phyloP scores from a whole-genome alignment of 2,113 vertebrate species.

The Lipophrys pholis region DNA sequence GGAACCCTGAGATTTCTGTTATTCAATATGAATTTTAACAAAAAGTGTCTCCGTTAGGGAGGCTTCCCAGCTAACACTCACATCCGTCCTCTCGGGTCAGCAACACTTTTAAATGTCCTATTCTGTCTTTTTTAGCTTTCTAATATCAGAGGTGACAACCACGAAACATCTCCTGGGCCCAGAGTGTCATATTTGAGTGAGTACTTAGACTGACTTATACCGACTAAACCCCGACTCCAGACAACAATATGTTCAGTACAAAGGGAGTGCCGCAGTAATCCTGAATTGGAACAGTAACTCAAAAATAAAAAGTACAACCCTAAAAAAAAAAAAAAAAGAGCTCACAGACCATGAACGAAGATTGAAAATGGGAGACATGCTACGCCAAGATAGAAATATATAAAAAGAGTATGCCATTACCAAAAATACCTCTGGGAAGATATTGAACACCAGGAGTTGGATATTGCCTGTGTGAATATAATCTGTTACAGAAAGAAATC shows the following conservation, averaged over 20 bases:
- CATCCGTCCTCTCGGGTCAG: conserved; percentile 4
- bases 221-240: conserved; percentile 9
- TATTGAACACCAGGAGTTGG: conserved; percentile 47
- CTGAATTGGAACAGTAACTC: conserved; percentile 21
- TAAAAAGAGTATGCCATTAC: conserved; percentile 56
- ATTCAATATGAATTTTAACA: conserved; percentile 36
- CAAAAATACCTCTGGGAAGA: conserved; percentile 71
- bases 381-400: conserved; percentile 68
- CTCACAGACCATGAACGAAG: conserved; percentile 34
- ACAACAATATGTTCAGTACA: conserved; percentile 22
- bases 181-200: conserved; percentile 9
- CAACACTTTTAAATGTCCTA: not conserved
- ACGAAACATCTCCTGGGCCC: too few relatives aligned
- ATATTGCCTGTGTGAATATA: conserved; percentile 52
- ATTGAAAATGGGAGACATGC: conserved; percentile 19
- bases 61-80: conserved; percentile 33
- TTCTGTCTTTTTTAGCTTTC: not conserved
- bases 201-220: conserved; percentile 22
- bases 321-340: conserved; percentile 20
- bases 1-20: conserved; percentile 82
- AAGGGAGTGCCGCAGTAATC: conserved; percentile 4
- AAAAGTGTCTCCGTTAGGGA: conserved; percentile 26
- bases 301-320: conserved; percentile 37
- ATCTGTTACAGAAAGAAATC: conserved; percentile 54
- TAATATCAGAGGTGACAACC: not conserved